phyloP scores from a whole-genome alignment of 1,140 invertebrate genomes.

The Bombus confusus region DNA sequence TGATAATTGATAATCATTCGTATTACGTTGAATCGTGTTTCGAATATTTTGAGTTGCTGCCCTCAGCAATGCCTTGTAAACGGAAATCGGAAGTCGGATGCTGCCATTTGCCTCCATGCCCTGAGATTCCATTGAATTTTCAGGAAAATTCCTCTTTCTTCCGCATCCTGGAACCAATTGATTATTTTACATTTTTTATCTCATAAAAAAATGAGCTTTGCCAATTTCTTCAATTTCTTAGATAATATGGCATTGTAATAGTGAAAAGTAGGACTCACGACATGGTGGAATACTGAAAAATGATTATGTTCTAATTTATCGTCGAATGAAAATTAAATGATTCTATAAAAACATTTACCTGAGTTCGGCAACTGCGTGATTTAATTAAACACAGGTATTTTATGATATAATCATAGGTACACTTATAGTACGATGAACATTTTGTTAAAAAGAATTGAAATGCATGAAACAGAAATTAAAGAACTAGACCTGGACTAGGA shows the following conservation, averaged over 20 bases:
- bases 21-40: conserved; percentile 41
- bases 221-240: background rate
- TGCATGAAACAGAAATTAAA: background rate
- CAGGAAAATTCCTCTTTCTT: conserved; percentile 64
- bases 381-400: too few species aligned
- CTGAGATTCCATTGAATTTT: conserved; percentile 15
- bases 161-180: conserved; percentile 67
- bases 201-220: background rate
- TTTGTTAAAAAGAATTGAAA: too few species aligned
- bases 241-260: too few species aligned
- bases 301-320: too few species aligned
- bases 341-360: too few species aligned
- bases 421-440: too few species aligned
- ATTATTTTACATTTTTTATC: background rate
- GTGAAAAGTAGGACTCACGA: too few species aligned
- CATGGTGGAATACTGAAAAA: too few species aligned
- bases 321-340: too few species aligned
- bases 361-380: too few species aligned
- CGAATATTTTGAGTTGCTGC: conserved; percentile 57
- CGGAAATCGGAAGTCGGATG: conserved; percentile 60
- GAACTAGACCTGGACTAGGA: background rate
- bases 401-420: too few species aligned
- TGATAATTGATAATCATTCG: conserved; percentile 40
- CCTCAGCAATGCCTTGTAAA: conserved; percentile 64
- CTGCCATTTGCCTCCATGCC: conserved; percentile 31